Conservation (phyloP, 2,113 vertebrate species). For the Phrynosoma platyrhinos region DNA sequence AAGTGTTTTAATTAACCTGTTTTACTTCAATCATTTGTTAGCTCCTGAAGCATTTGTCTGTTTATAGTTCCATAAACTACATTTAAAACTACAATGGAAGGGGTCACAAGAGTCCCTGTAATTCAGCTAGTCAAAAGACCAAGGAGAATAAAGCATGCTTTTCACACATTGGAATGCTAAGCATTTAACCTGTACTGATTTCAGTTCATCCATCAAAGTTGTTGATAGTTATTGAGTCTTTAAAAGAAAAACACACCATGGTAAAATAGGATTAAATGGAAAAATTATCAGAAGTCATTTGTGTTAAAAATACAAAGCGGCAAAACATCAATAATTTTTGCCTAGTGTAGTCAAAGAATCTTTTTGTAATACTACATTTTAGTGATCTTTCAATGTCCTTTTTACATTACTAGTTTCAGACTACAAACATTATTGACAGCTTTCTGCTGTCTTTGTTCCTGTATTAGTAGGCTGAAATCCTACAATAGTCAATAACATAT, state of each 20-base stretch:
- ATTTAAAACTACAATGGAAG: slow-evolving; percentile 1
- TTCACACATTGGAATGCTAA: not conserved
- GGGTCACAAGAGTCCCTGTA: not conserved
- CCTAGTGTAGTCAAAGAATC: not conserved
- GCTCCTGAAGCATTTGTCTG: not conserved
- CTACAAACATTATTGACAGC: not conserved
- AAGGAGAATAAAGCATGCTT: not conserved
- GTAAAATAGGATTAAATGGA: not conserved
- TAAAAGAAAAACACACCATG: not conserved
- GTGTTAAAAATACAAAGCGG: slow-evolving; percentile 22
- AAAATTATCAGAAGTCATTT: not conserved
- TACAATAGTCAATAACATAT: slow-evolving; percentile 37
- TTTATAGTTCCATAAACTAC: slow-evolving; percentile 15
- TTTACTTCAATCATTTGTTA: not conserved
- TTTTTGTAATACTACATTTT: not conserved
- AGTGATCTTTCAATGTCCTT: not conserved
- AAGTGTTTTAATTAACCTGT: not conserved
- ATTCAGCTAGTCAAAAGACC: slow-evolving; percentile 10
- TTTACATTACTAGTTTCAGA: slow-evolving; percentile 7
- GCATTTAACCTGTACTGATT: not conserved
- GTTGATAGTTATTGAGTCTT: not conserved
- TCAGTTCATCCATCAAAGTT: not conserved
- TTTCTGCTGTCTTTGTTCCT: slow-evolving; percentile 4
- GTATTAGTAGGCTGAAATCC: not conserved
- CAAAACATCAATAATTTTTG: not conserved